Conservation (phyloP, 2,888 invertebrate species). For the Exocentrus adspersus region DNA sequence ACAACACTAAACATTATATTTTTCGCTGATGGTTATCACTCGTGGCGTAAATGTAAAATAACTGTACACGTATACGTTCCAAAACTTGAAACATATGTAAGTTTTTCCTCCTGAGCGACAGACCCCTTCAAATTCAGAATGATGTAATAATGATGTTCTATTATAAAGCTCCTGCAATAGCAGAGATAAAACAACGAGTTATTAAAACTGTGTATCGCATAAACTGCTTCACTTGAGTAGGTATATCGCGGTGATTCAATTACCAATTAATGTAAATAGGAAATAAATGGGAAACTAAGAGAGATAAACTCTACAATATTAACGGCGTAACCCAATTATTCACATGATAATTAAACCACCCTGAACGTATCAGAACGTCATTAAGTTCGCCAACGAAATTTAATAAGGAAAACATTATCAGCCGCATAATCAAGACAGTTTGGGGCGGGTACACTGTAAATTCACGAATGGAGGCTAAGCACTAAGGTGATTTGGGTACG, state of each 20-base stretch:
- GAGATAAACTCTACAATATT: constrained; percentile 55
- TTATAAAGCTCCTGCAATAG: no score
- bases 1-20: neutral
- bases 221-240: constrained; percentile 4
- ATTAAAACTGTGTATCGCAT: neutral
- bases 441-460: constrained; percentile 43
- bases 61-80: no score
- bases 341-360: constrained; percentile 55
- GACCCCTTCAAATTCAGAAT: no score
- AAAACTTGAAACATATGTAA: no score
- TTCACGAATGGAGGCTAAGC: constrained; percentile 20
- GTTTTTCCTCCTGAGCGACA: no score
- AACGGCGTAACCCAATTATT: constrained; percentile 56
- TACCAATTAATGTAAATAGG: constrained; percentile 45
- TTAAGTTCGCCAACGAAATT: constrained; percentile 56
- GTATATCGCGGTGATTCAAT: constrained; percentile 39
- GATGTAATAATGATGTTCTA: no score
- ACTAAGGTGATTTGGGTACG: constrained; percentile 13
- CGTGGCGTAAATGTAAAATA: no score
- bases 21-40: no score
- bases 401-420: constrained; percentile 58
- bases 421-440: constrained; percentile 50
- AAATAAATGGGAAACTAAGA: constrained; percentile 50
- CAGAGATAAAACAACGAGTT: no score
- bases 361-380: constrained; percentile 56